Percentiles rank a stretch among this genome's conserved stretches.
Conservation (phyloP, 2,888 invertebrate species). For the Clunio marinus region DNA sequence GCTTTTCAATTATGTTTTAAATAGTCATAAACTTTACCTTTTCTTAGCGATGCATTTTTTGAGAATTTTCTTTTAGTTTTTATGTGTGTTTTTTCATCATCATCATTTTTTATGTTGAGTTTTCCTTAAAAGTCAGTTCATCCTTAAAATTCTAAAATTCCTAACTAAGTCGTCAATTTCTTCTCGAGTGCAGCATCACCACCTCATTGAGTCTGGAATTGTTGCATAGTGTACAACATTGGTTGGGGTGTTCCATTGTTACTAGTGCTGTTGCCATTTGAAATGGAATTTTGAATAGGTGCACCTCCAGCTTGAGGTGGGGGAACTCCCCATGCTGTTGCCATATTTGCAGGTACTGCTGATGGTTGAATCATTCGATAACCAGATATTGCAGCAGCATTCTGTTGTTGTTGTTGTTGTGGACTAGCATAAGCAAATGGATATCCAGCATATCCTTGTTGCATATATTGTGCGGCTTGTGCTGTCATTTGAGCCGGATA, state of each 20-base stretch:
- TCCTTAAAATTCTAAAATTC: constrained; percentile 37
- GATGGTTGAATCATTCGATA: constrained; percentile 64
- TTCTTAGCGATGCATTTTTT: constrained; percentile 34
- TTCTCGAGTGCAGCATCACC: constrained; percentile 22
- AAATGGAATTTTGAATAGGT: constrained; percentile 48
- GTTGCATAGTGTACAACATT: constrained; percentile 72
- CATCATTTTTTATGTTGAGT: background rate
- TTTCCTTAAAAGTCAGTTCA: constrained; percentile 37
- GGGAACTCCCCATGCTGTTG: constrained; percentile 53
- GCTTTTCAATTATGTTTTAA: background rate
- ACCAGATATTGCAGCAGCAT: constrained; percentile 56
- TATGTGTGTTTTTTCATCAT: background rate
- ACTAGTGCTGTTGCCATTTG: constrained; percentile 37
- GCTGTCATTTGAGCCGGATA: constrained; percentile 62
- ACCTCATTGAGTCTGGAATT: constrained; percentile 80
- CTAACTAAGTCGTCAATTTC: constrained; percentile 36
- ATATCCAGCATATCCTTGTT: constrained; percentile 62
- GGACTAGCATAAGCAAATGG: constrained; percentile 66
- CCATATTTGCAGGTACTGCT: constrained; percentile 47
- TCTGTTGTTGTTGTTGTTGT: constrained; percentile 61
- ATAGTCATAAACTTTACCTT: background rate
- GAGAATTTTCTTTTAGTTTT: constrained; percentile 26
- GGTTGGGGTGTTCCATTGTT: constrained; percentile 57
- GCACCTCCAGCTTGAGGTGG: constrained; percentile 54
- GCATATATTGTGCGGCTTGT: constrained; percentile 74